A percentile compares a stretch with the other conserved stretches of the same genome.
These are phyloP conservation scores for Ephydatia muelleri DNA, from an alignment of 37 sponge, comb jelly and placozoan genomes.

Conservation along the genomic window DNA sequence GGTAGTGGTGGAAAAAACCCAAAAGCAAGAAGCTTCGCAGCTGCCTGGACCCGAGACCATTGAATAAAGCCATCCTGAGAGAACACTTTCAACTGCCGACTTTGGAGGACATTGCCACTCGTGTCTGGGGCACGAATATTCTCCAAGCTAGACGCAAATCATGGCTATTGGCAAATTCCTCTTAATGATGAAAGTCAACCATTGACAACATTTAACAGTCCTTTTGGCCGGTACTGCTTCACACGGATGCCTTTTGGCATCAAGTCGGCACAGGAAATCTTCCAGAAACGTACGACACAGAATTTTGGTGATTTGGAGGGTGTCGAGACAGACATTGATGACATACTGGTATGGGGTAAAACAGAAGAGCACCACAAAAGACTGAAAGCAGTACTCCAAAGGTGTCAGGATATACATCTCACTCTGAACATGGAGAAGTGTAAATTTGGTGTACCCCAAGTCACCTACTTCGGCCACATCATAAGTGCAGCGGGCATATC, in stretches of 20 bases:
- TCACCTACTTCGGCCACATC: constrained; percentile 59
- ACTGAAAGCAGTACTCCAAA: constrained; percentile 31
- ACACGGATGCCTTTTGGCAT: constrained; percentile 56
- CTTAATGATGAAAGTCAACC: constrained; percentile 49
- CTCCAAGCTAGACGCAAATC: constrained; percentile 35
- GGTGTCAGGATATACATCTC: not conserved
- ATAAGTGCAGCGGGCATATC: constrained; percentile 41
- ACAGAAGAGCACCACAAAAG: constrained; percentile 21
- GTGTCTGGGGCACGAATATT: constrained; percentile 34
- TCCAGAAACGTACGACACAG: constrained; percentile 42
- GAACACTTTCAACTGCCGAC: constrained; percentile 43
- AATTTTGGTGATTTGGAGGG: constrained; percentile 34
- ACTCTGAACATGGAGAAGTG: constrained; percentile 33
- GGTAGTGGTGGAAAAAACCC: no score
- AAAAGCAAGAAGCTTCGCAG: no score
- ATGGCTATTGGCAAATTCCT: constrained; percentile 66
- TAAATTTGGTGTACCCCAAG: constrained; percentile 27
- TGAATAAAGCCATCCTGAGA: constrained; percentile 29
- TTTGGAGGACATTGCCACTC: constrained; percentile 34
- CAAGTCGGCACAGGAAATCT: constrained; percentile 46
- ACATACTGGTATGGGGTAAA: not conserved
- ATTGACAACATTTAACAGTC: constrained; percentile 48
- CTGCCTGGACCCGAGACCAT: constrained; percentile 47
- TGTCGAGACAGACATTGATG: constrained; percentile 22
- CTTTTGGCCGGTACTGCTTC: constrained; percentile 23